phyloP scores from a whole-genome alignment of 2,888 invertebrate genomes.

The Leucania comma region DNA sequence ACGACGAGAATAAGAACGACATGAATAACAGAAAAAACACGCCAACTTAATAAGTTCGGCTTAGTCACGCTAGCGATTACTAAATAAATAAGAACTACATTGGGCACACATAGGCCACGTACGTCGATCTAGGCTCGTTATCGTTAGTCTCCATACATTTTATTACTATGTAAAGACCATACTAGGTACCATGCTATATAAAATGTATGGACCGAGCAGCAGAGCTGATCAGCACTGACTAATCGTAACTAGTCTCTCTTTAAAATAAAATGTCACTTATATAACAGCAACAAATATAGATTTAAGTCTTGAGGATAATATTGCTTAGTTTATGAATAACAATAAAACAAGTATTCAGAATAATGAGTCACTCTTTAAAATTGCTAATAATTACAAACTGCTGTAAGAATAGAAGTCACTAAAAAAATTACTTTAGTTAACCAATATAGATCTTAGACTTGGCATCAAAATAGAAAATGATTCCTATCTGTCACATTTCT shows the following conservation, averaged over 20 bases:
- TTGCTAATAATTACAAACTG: slow-evolving; percentile 1
- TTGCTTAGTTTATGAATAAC: not conserved
- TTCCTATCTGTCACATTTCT: not conserved
- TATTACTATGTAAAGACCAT: too few relatives aligned
- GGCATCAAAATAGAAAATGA: not conserved
- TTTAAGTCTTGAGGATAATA: slow-evolving; percentile 23
- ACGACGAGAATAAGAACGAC: not conserved
- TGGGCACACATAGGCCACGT: too few relatives aligned
- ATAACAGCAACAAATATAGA: slow-evolving; percentile 19
- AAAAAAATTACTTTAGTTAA: not conserved
- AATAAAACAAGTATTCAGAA: not conserved
- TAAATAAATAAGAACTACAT: not conserved
- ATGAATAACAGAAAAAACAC: not conserved
- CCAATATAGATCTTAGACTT: not conserved
- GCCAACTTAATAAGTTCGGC: not conserved
- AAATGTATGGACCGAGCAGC: too few relatives aligned
- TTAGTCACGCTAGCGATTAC: not conserved
- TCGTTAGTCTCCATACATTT: too few relatives aligned
- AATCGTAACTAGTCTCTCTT: not conserved
- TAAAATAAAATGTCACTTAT: slow-evolving; percentile 2
- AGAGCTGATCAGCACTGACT: too few relatives aligned
- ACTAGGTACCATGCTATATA: too few relatives aligned
- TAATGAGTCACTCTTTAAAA: slow-evolving; percentile 9
- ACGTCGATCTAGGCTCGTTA: too few relatives aligned
- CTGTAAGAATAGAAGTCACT: not conserved